A percentile compares a stretch with the other conserved stretches of the same genome.
These are phyloP conservation scores for Aelia acuminata DNA, from an alignment of 2,888 invertebrate species.

Conservation along the genomic window DNA sequence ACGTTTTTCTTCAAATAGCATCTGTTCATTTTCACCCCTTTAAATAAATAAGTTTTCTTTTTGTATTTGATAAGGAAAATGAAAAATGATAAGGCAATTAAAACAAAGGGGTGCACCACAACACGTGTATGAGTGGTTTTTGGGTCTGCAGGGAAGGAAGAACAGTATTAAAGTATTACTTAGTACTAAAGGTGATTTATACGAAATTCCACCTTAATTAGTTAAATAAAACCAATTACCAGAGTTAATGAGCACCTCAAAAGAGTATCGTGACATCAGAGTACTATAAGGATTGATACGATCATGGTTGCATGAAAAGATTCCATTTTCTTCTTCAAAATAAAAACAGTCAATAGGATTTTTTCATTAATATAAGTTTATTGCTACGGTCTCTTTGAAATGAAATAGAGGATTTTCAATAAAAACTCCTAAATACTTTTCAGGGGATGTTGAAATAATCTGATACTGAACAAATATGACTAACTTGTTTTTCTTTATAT, in stretches of 20 bases:
- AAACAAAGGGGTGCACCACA: too few species aligned
- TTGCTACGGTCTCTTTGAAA: neutral
- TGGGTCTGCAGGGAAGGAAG: too few species aligned
- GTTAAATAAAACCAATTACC: too few species aligned
- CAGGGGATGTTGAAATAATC: neutral
- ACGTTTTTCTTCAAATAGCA: neutral
- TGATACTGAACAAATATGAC: neutral
- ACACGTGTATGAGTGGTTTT: too few species aligned
- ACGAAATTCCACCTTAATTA: too few species aligned
- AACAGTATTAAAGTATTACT: too few species aligned
- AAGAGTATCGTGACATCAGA: too few species aligned
- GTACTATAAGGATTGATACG: too few species aligned
- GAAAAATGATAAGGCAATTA: neutral
- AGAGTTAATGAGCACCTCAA: too few species aligned
- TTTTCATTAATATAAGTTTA: neutral
- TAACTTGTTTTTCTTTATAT: neutral
- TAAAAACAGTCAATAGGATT: neutral
- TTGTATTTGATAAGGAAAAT: neutral
- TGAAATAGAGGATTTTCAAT: neutral
- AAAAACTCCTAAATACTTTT: neutral
- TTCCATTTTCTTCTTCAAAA: neutral
- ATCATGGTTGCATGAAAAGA: neutral
- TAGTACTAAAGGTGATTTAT: too few species aligned
- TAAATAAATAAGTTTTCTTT: neutral
- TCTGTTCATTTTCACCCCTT: neutral